Base-by-base conservation (phyloP, 2,113 vertebrate species). In the Carassius carassius region DNA sequence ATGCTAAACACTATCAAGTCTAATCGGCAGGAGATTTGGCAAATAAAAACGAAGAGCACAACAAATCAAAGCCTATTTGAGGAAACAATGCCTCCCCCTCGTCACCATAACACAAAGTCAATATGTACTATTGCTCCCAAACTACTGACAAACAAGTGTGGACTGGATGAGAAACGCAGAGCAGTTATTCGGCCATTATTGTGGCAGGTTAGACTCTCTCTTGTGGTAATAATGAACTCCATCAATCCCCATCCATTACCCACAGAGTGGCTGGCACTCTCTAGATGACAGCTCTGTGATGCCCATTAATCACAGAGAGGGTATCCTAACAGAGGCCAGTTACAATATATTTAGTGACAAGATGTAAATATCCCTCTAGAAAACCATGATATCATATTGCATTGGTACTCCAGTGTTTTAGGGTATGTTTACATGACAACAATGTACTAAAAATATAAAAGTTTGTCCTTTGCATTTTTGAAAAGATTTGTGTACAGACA, bases 1-100 rank as follows among this genome's bases (percentile, higher is more conserved):
- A 82, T 82, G 81, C 81, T 82, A 82, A 82, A 72, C 51, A 58
- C 81, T 72, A 82, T 82, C 81, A 72, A 41, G 29, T 41, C 67
- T 72, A 72, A 82, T 58, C 6, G 13, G 7, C 65, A 14, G 32
- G 67, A 72, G 47, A 58, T 72, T 51, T 35, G 12, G 47, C 81
- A 82, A 82, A 72, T 82, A 72, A 72, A 82, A 72, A 82, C 49
- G 12, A 72, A 72, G 81, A 72, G 81, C 65, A 72, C 32, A 82
- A 72, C 67, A 82, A 82, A 82, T 82, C 81, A 72, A 70, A 72
- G 67, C 32, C 47, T 56, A 82, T 82, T 82, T 72, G 49, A 82
- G 81, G 49, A 70, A 72, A 72, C 81, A 56, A 29, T 21, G 62
- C 35, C 78, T 81, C 78, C 67, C 51, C 67, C 51, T 82, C 4